Evolutionary conservation across 2,113 vertebrate species (phyloP).

Genomic region (Rhizomys pruinosus): DNA sequence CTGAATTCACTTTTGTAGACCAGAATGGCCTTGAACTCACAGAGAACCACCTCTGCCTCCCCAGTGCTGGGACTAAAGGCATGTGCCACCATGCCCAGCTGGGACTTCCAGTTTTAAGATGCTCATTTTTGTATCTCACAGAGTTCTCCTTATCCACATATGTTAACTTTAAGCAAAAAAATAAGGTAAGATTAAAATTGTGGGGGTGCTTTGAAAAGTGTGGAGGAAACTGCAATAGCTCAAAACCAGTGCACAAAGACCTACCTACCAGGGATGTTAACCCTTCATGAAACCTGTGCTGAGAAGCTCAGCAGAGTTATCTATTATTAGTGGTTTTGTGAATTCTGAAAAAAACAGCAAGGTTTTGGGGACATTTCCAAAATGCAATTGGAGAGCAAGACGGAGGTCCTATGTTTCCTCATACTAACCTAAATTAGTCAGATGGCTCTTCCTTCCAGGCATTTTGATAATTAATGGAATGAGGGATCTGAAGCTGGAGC

Average conservation of each 20-base stretch:
- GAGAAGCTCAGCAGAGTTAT: not conserved
- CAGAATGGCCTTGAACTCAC: too few relatives aligned
- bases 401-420: not conserved
- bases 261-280: too few relatives aligned
- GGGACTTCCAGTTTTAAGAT: conserved; percentile 4
- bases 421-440: not conserved
- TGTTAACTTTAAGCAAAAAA: not conserved
- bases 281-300: not conserved
- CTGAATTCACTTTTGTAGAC: too few relatives aligned
- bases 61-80: too few relatives aligned
- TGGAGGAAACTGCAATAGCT: not conserved
- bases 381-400: not conserved
- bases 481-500: not conserved
- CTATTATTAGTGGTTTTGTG: not conserved
- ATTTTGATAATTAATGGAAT: not conserved
- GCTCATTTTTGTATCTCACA: not conserved
- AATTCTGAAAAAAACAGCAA: not conserved
- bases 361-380: not conserved
- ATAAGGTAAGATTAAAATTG: not conserved
- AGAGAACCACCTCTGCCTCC: too few relatives aligned
- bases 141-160: not conserved
- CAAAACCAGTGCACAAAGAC: not conserved
- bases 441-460: not conserved
- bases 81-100: too few relatives aligned
- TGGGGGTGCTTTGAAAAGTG: not conserved